These are phyloP conservation scores for Ephydatia muelleri DNA, from an alignment of 37 sponge, comb jelly and placozoan species.

Conservation along the genomic window DNA sequence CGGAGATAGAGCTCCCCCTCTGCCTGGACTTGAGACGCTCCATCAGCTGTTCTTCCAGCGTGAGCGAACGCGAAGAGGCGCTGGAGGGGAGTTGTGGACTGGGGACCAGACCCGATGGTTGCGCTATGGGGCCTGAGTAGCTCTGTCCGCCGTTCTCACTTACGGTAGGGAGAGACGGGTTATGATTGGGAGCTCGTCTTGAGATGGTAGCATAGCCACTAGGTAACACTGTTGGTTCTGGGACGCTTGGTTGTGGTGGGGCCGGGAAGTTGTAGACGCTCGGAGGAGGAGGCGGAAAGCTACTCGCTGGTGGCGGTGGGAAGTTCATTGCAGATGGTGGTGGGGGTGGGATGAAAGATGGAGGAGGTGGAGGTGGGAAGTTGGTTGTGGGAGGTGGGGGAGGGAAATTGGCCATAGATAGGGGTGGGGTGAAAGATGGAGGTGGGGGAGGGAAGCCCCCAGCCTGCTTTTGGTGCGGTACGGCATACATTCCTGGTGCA, in stretches of 20 bases:
- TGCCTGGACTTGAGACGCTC: background rate
- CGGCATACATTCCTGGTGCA: too few relatives aligned
- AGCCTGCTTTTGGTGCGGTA: too few relatives aligned
- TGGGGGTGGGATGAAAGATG: background rate
- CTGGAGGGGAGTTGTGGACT: background rate
- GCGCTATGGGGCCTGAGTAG: background rate
- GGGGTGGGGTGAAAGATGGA: background rate
- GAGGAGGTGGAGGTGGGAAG: background rate
- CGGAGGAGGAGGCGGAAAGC: background rate
- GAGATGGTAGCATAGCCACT: background rate
- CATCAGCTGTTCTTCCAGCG: background rate
- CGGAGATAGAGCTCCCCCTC: background rate
- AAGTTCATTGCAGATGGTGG: background rate
- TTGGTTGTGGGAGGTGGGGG: background rate
- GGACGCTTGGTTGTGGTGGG: background rate
- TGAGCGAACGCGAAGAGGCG: background rate
- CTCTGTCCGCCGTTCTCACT: background rate
- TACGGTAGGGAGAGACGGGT: background rate
- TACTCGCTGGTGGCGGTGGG: background rate
- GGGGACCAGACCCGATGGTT: background rate
- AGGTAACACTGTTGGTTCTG: background rate
- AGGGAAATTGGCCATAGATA: background rate
- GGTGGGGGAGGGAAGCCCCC: slow-evolving; percentile 3
- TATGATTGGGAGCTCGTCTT: background rate
- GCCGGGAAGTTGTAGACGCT: background rate